Evolutionary conservation across 2,797 vertebrate genomes (phyloP), one percentile per base, ranked within the genome.

Genomic region (Epinephelus awoara): DNA sequence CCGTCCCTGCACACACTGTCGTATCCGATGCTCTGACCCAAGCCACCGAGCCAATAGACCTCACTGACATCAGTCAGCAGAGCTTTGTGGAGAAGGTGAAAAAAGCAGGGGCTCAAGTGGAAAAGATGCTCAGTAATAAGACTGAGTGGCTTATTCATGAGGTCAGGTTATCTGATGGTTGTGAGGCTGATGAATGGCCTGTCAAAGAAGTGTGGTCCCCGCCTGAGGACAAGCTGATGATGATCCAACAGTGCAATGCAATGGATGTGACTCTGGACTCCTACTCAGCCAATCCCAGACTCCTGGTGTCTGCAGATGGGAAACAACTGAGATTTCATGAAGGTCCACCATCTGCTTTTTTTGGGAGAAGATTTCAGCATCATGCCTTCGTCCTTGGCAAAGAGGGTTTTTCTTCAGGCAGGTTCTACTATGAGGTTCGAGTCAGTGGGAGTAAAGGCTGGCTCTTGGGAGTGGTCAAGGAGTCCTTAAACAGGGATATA

Each of bases 381-480:
- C 5, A 51, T 0, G 40, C 42, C 0, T 52, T 49, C 2, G 55
- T 66, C 15, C 21, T 88, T 25, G 78, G 52, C 0, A 76, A 63
- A 18, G 70, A 88, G 0, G 77, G 77, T 0, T 89, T 83, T 47
- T 82, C 82, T 14, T 88, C 83, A 5, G 81, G 89, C 13, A 79
- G 66, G 15, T 88, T 90, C 56, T 90, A 88, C 57, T 88, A 67
- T 40, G 82, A 90, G 44, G 86, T 89, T 29, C 34, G 1, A 12
- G 69, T 91, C 11, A 51, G 65, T 5, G 0, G 11, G 3, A 61
- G 56, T 19, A 4, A 21, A 6, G 0, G 2, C 23, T 90, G 81
- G 74, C 0, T 54, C 10, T 21, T 89, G 15, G 85, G 82, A 25
- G 85, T 88, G 38, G 82, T 38, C 40, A 77, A 62, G 67, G 79